phyloP scores from a whole-genome alignment of 2,113 vertebrate genomes.

The Peromyscus polionotus region DNA sequence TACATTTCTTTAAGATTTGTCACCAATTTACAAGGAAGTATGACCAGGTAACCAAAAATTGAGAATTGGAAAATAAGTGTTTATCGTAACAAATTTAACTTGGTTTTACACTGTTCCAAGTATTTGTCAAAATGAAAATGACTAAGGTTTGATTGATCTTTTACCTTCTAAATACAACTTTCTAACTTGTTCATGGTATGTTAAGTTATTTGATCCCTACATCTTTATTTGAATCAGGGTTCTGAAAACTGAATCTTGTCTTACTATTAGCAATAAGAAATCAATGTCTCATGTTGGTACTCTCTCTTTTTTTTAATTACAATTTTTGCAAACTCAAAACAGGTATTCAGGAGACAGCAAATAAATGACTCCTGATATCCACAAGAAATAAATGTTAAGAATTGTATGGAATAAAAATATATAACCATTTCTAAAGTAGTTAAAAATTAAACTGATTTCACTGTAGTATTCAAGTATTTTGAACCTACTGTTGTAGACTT shows the following conservation, averaged over 20 bases:
- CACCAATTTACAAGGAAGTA: background rate
- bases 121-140: background rate
- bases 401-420: background rate
- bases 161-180: background rate
- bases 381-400: background rate
- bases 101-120: background rate
- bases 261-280: background rate
- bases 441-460: background rate
- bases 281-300: background rate
- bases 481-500: background rate
- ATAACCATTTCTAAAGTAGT: background rate
- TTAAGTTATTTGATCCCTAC: background rate
- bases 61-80: background rate
- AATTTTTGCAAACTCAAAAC: background rate
- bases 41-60: background rate
- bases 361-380: background rate
- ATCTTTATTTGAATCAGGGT: background rate
- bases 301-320: background rate
- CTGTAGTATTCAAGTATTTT: background rate
- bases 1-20: background rate
- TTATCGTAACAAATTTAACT: background rate
- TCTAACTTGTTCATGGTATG: background rate
- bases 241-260: background rate
- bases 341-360: background rate
- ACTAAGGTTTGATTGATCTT: background rate